Evolutionary conservation across 2,888 invertebrate genomes (phyloP), one percentile per base, ranked within the genome.

Genomic region (Electrophaes corylata): DNA sequence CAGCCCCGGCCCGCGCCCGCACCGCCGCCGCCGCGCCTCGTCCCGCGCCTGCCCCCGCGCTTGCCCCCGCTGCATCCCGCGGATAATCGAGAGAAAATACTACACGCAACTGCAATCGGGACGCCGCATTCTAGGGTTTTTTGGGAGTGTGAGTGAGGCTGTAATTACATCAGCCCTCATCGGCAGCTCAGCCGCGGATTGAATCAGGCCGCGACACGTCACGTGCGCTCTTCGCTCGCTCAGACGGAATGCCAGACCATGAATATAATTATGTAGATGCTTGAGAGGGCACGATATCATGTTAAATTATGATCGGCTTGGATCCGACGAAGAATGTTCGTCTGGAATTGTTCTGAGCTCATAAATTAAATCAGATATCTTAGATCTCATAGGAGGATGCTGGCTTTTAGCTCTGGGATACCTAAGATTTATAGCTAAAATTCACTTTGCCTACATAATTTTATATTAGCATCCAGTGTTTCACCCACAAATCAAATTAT

Each of bases 21-120:
- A 53, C 50, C 59, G 47, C 35, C 44, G 54, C 63, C 35, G 39
- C 61, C 44, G 50, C 14, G 47, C 55, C 29, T 4, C 59, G 63
- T 69, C 23, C 39, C 19, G 10, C 4, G n/a, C 40, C 62, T 52
- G 65, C 52, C 39, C 18, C 39, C 39, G 39, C 39, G 10, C 26
- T 10, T 29, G 26, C 10, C 77, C 79, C 76, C 75, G 82, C 84
- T 88, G 90, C 89, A 89, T 87, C 88, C 83, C 84, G 81, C 84
- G 84, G 85, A 87, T 88, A 84, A 90, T 88, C 86, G 86, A 81
- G 88, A 87, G 88, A 86, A 86, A 83, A 87, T 86, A 86, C 83
- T 86, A 86, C 83, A 82, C 76, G 79, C 81, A 86, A 86, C 79
- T 88, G 89, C 90, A 89, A 85, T 84, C 78, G 80, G 83, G 80